These are phyloP conservation scores for Sarcophaga rosellei DNA, from an alignment of 2,888 invertebrate species.

Conservation along the genomic window DNA sequence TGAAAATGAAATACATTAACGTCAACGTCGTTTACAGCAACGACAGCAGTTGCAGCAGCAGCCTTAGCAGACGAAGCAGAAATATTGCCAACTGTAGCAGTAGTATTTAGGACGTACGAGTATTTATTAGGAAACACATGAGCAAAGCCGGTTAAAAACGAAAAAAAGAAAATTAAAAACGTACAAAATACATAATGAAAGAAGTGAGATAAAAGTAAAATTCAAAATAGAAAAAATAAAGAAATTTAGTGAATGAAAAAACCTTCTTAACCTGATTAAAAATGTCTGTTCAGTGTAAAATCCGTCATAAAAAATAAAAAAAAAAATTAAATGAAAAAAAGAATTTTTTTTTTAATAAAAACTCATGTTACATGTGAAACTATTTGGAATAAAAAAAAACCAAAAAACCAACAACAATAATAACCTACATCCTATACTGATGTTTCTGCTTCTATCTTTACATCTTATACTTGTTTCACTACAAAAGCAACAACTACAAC, in stretches of 20 bases:
- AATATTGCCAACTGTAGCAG: not conserved
- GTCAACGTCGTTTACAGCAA: not conserved
- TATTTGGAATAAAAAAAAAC: constrained; percentile 19
- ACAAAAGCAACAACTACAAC: not conserved
- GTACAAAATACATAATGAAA: not conserved
- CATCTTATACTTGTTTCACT: not conserved
- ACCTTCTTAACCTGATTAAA: constrained; percentile 32
- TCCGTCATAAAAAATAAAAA: not conserved
- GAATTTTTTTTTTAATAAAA: constrained; percentile 1
- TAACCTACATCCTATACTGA: constrained; percentile 17
- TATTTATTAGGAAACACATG: constrained; percentile 46
- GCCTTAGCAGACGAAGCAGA: not conserved
- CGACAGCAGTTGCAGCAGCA: constrained; percentile 41
- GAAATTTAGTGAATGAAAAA: not conserved
- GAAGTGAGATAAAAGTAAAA: not conserved
- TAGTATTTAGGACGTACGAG: constrained; percentile 45
- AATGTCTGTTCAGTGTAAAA: constrained; percentile 1
- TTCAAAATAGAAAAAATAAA: not conserved
- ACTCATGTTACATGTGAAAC: constrained; percentile 8
- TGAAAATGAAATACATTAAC: constrained; percentile 16
- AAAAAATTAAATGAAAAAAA: constrained; percentile 6
- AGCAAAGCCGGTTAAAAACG: constrained; percentile 48
- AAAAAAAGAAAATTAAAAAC: not conserved
- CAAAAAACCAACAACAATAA: constrained; percentile 2
- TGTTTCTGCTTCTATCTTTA: not conserved